Conservation (phyloP, 2,797 vertebrate species). For the Balearica regulorum region DNA sequence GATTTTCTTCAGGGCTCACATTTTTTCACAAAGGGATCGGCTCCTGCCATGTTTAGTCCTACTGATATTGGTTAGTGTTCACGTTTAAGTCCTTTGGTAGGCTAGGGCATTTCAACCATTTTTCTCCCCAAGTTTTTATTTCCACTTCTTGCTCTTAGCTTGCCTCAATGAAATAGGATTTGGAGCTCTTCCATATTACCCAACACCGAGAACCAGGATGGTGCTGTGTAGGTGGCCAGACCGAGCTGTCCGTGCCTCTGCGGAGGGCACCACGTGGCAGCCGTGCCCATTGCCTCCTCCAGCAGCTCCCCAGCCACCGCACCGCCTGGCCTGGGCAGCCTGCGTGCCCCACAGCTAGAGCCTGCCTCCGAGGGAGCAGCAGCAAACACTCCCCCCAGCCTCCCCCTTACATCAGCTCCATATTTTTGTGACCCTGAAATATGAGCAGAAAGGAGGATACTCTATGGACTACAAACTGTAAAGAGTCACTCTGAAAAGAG, state of each 20-base stretch:
- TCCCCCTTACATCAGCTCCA: neutral
- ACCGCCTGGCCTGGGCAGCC: neutral
- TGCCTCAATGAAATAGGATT: neutral
- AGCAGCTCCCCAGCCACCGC: accelerated
- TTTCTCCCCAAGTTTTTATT: neutral
- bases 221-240: neutral
- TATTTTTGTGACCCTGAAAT: neutral
- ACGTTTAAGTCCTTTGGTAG: neutral
- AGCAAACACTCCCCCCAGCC: neutral
- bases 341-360: accelerated
- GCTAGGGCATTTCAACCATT: neutral
- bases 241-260: neutral
- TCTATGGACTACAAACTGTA: neutral
- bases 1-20: neutral
- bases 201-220: accelerated
- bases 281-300: neutral
- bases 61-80: neutral
- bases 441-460: neutral
- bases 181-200: neutral
- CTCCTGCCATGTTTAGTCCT: neutral
- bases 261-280: accelerated
- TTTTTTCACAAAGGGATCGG: neutral
- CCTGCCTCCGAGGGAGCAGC: accelerated
- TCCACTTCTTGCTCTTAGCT: neutral
- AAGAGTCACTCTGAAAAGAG: neutral